A percentile compares a stretch with the other conserved stretches of the same genome.
Conservation (phyloP, 2,888 invertebrate species). For the Sphaeridia pumilis region DNA sequence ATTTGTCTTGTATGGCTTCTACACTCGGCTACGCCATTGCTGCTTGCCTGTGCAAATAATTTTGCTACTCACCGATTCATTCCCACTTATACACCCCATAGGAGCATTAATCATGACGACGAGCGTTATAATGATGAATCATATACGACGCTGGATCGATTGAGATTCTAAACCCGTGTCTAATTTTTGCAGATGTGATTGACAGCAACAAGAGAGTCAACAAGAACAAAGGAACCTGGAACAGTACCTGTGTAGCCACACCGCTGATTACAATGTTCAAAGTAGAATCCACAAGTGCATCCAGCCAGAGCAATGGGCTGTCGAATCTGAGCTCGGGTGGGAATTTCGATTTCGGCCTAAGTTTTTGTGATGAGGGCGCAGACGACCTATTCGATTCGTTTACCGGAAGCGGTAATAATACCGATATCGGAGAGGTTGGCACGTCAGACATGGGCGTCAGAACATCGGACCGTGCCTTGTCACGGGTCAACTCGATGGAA, state of each 20-base stretch:
- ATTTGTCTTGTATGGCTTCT: too few relatives aligned
- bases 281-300: constrained; percentile 33
- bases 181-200: too few relatives aligned
- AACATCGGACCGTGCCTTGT: too few relatives aligned
- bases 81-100: too few relatives aligned
- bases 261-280: constrained; percentile 31
- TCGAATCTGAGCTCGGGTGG: constrained; percentile 21
- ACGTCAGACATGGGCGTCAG: too few relatives aligned
- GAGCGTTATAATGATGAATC: too few relatives aligned
- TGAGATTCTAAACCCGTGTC: too few relatives aligned
- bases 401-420: constrained; percentile 5
- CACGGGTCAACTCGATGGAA: background rate
- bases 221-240: background rate
- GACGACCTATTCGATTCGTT: constrained; percentile 36
- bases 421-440: background rate
- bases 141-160: too few relatives aligned
- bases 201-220: background rate
- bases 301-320: constrained; percentile 19
- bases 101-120: too few relatives aligned
- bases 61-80: too few relatives aligned
- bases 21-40: too few relatives aligned
- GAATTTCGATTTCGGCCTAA: constrained; percentile 36
- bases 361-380: constrained; percentile 36
- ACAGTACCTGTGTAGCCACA: background rate
- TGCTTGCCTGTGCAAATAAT: too few relatives aligned